These are phyloP conservation scores for Macrosoma leucophasiata DNA, from an alignment of 2,888 invertebrate genomes.

Conservation along the genomic window DNA sequence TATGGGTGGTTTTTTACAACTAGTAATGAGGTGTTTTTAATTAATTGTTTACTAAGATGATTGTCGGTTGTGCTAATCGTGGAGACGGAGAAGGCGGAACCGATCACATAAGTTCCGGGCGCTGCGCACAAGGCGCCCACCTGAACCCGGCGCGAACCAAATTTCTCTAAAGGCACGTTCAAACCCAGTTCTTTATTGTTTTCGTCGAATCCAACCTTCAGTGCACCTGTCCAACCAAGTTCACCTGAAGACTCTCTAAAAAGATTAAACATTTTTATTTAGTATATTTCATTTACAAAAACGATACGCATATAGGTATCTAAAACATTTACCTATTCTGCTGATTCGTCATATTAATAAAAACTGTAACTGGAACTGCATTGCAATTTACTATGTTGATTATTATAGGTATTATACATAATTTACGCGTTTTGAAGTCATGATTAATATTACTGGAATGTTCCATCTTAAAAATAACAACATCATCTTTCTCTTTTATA, in stretches of 20 bases:
- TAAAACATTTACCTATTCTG: slow-evolving; percentile 70
- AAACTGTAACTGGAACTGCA: slow-evolving; percentile 73
- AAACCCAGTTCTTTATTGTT: slow-evolving; percentile 54
- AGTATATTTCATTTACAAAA: no score
- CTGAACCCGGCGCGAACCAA: slow-evolving; percentile 68
- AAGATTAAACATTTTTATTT: no score
- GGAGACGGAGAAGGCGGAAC: slow-evolving; percentile 72
- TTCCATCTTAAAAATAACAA: slow-evolving; percentile 75
- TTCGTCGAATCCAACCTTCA: slow-evolving; percentile 53
- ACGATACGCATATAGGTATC: no score
- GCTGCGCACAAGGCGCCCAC: slow-evolving; percentile 77
- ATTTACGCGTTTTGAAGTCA: slow-evolving; percentile 74
- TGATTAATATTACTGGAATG: slow-evolving; percentile 77
- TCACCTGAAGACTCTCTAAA: slow-evolving; percentile 49
- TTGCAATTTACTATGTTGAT: slow-evolving; percentile 81
- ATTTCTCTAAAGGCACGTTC: slow-evolving; percentile 62
- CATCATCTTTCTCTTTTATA: slow-evolving; percentile 61
- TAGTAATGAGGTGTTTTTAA: slow-evolving; percentile 53
- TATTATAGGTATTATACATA: slow-evolving; percentile 81
- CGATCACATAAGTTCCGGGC: slow-evolving; percentile 81
- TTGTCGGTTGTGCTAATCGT: slow-evolving; percentile 30
- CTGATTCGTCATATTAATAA: slow-evolving; percentile 75
- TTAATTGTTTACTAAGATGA: slow-evolving; percentile 35
- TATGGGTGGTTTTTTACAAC: slow-evolving; percentile 46
- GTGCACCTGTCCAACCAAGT: slow-evolving; percentile 64